These are phyloP conservation scores for Parnassius orleans DNA, from an alignment of 2,888 invertebrate species.

Conservation along the genomic window DNA sequence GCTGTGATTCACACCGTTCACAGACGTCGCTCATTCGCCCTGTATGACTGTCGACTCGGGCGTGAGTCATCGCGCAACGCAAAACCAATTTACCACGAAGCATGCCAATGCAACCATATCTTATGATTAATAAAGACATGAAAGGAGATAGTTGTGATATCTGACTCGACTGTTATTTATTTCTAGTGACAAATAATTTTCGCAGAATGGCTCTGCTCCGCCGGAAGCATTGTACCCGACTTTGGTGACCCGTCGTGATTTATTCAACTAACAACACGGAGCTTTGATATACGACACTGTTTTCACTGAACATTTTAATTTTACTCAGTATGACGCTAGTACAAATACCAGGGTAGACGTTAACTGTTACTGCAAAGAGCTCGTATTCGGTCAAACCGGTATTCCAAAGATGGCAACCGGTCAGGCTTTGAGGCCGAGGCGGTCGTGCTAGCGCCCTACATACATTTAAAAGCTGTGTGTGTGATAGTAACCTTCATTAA, in stretches of 20 bases:
- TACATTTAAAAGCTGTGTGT: slow-evolving; percentile 44
- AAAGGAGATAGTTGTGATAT: slow-evolving; percentile 47
- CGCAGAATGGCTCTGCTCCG: slow-evolving; percentile 34
- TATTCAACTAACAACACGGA: neutral
- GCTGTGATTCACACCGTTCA: slow-evolving; percentile 49
- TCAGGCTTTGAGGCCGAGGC: slow-evolving; percentile 69
- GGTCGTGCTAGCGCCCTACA: slow-evolving; percentile 58
- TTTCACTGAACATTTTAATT: slow-evolving; percentile 4
- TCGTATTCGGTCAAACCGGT: slow-evolving; percentile 62
- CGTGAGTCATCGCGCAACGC: slow-evolving; percentile 41
- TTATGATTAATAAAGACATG: slow-evolving; percentile 54
- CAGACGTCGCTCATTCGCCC: slow-evolving; percentile 44
- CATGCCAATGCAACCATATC: slow-evolving; percentile 56
- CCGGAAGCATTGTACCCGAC: neutral
- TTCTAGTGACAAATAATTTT: slow-evolving; percentile 42
- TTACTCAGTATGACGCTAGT: slow-evolving; percentile 33
- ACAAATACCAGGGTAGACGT: slow-evolving; percentile 51
- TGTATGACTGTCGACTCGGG: slow-evolving; percentile 44
- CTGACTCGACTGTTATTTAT: slow-evolving; percentile 49
- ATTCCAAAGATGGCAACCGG: slow-evolving; percentile 74
- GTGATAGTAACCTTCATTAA: slow-evolving; percentile 9
- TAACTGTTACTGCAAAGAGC: slow-evolving; percentile 53
- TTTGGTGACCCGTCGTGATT: neutral
- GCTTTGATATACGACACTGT: neutral
- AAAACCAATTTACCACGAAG: slow-evolving; percentile 32